These are phyloP conservation scores for Pachypsylla venusta DNA, from an alignment of 1,140 invertebrate genomes.

Conservation along the genomic window DNA sequence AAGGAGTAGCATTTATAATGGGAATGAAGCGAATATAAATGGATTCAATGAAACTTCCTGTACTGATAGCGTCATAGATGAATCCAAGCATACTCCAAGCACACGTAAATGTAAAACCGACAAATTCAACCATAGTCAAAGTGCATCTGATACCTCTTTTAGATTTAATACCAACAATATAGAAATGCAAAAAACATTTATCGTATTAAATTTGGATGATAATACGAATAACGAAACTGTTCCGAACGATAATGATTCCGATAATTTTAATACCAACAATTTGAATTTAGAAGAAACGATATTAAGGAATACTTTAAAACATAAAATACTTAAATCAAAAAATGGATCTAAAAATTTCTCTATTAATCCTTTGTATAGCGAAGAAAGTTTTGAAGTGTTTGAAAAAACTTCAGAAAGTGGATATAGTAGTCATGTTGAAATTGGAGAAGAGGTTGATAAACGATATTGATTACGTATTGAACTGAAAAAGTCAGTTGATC, in stretches of 20 bases:
- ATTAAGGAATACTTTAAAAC: background rate
- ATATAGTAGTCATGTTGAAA: background rate
- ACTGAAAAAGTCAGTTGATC: too few relatives aligned
- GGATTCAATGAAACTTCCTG: too few relatives aligned
- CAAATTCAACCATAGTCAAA: background rate
- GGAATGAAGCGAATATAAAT: too few relatives aligned
- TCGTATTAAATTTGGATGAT: too few relatives aligned
- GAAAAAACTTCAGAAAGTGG: background rate
- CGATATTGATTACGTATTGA: too few relatives aligned
- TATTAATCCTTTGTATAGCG: background rate
- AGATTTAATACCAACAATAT: background rate
- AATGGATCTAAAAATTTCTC: background rate
- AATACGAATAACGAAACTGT: too few relatives aligned
- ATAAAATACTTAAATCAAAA: conserved; percentile 1
- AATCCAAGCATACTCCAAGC: background rate
- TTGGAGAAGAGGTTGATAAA: background rate
- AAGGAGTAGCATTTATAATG: too few relatives aligned
- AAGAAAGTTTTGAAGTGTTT: background rate
- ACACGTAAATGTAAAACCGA: background rate
- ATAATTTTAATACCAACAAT: too few relatives aligned
- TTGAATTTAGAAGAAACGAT: background rate
- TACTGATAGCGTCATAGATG: background rate
- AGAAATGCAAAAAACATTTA: background rate
- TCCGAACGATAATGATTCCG: too few relatives aligned
- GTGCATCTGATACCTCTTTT: too few relatives aligned